Base-by-base conservation (phyloP, 2,888 invertebrate species). In the Oegoconia quadripuncta region DNA sequence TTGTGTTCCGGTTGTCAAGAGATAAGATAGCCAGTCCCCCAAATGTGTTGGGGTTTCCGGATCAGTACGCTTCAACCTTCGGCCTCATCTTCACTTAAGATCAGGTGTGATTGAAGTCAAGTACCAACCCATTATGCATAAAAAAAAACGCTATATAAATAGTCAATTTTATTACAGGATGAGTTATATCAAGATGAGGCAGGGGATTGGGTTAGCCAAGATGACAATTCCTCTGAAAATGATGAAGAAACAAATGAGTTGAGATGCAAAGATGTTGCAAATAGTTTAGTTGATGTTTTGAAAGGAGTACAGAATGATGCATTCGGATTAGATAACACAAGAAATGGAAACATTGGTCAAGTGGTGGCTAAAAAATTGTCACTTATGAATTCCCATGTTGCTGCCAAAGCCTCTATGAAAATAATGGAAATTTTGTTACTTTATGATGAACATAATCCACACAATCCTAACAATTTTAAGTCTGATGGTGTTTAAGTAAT, bases 381-480 rank as follows among this genome's bases (percentile, higher is more conserved):
- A 31, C 55, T 74, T 44, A 64, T 86, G 58, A 66, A 58, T 49
- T 72, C 82, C 1, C 76, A 61, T 52, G 70, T 81, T 41, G 84
- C 84, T 18, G 72, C 77, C 20, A 56, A 47, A 47, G 40, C 66
- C 6, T 63, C 77, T 2, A 55, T 57, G 23, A 76, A 76, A 64
- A 83, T 87, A 34, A 64, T 72, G 42, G 74, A 77, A 38, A 64
- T 86, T 41, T 63, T 87, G 33, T 48, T 73, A 6, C 37, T 71
- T 2, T 83, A 84, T 64, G 71, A 86, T 55, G 56, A 65, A 46
- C 63, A 74, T 48, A 84, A 70, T 62, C 75, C 79, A 26, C 46
- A 58, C 18, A 86, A 86, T 60, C 81, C 81, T 14, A 84, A 82
- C 65, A 71, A 67, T 52, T 15, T 58, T 9, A 62, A 63, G 11